phyloP scores from a whole-genome alignment of 2,888 invertebrate species.

The Strigamia crassipes region DNA sequence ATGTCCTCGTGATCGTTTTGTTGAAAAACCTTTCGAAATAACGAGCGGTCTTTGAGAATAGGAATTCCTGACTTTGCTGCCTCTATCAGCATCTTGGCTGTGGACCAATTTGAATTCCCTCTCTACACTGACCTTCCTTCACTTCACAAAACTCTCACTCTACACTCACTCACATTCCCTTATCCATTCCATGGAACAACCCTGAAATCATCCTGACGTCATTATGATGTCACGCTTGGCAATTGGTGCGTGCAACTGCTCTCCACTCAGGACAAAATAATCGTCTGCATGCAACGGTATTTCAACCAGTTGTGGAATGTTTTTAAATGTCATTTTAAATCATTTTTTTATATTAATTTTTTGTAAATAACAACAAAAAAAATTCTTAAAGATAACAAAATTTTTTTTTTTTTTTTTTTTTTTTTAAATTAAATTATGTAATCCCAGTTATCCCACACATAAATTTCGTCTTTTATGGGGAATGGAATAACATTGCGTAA shows the following conservation, averaged over 20 bases:
- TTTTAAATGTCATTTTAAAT: background rate
- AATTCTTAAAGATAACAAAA: no score
- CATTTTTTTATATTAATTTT: background rate
- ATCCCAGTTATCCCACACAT: background rate
- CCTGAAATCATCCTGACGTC: conserved; percentile 27
- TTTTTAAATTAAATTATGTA: background rate
- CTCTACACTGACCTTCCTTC: conserved; percentile 10
- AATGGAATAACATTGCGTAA: background rate
- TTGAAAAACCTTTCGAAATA: conserved; percentile 32
- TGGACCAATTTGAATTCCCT: conserved; percentile 27
- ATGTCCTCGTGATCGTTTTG: conserved; percentile 41
- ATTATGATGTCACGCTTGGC: background rate
- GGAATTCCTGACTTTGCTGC: conserved; percentile 41
- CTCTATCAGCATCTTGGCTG: conserved; percentile 43
- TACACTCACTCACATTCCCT: conserved; percentile 15
- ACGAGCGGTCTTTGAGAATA: conserved; percentile 37
- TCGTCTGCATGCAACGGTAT: background rate
- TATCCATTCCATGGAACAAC: conserved; percentile 27
- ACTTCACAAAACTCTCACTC: conserved; percentile 11
- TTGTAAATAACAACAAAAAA: no score
- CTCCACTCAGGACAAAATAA: background rate
- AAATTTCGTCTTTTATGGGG: background rate
- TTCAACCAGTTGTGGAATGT: background rate
- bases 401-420: no score
- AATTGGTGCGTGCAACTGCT: background rate